These are phyloP conservation scores for Sparidentex hasta DNA, from an alignment of 2,797 vertebrate species.

Conservation along the genomic window DNA sequence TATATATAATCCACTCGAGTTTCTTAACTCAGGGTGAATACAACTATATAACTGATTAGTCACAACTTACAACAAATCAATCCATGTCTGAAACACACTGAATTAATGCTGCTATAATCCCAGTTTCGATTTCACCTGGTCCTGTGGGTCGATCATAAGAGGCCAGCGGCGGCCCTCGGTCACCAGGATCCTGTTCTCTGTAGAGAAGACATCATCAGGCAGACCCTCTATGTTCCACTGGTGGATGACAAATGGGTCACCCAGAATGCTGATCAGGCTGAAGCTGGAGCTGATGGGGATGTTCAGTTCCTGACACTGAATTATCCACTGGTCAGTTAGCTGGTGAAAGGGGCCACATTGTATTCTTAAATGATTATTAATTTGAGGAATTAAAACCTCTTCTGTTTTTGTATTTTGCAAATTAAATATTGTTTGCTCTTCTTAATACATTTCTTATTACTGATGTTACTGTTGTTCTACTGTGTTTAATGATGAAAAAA, in stretches of 20 bases:
- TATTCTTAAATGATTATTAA: slow-evolving; percentile 2
- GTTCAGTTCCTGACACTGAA: slow-evolving; percentile 84
- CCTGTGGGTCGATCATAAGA: slow-evolving; percentile 93
- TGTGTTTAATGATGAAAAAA: too few relatives aligned
- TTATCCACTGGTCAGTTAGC: slow-evolving; percentile 90
- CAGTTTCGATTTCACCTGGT: slow-evolving; percentile 83
- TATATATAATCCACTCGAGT: background rate
- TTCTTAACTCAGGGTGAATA: too few relatives aligned
- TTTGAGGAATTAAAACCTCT: background rate
- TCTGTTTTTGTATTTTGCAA: background rate
- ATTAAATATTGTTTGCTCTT: background rate
- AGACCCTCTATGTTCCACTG: slow-evolving; percentile 91
- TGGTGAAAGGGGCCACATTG: slow-evolving; percentile 55
- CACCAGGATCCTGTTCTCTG: slow-evolving; percentile 91
- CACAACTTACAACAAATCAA: background rate
- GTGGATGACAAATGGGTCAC: slow-evolving; percentile 89
- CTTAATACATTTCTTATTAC: background rate
- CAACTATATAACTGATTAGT: background rate
- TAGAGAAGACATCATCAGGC: slow-evolving; percentile 88
- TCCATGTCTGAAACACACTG: background rate
- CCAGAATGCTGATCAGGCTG: slow-evolving; percentile 89
- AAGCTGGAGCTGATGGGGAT: slow-evolving; percentile 90
- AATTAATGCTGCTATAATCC: background rate
- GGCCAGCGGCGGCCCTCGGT: slow-evolving; percentile 90
- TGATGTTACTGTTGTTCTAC: too few relatives aligned